Conservation (phyloP, 2,113 vertebrate species). For the Halichoeres trimaculatus region DNA sequence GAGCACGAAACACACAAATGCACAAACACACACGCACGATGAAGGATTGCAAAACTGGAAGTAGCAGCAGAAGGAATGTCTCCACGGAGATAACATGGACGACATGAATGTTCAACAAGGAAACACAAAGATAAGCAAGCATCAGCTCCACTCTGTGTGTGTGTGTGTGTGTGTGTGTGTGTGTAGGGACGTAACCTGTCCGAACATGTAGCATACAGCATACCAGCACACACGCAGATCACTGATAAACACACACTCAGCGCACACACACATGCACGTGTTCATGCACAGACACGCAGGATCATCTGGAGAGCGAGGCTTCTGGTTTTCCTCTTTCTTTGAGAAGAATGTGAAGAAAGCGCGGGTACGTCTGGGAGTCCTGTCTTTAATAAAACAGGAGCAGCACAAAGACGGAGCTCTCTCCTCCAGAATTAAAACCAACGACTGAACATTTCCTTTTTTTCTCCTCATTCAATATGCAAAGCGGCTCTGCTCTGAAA, state of each 20-base stretch:
- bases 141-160: conserved; percentile 15
- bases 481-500: conserved; percentile 36
- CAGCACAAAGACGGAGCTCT: conserved; percentile 2
- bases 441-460: conserved; percentile 13
- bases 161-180: conserved; percentile 27
- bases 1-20: conserved; percentile 44
- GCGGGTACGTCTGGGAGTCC: background rate
- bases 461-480: conserved; percentile 23
- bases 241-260: conserved; percentile 37
- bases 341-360: conserved; percentile 8
- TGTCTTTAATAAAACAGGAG: background rate
- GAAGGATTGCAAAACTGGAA: background rate
- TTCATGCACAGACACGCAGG: conserved; percentile 46
- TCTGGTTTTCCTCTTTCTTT: conserved; percentile 10
- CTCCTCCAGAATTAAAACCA: background rate
- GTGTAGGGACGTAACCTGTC: conserved; percentile 73
- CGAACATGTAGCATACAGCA: conserved; percentile 74
- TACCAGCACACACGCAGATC: conserved; percentile 63
- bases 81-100: conserved; percentile 18
- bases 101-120: conserved; percentile 8
- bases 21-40: background rate
- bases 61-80: conserved; percentile 21
- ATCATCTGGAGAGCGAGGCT: conserved; percentile 33
- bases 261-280: conserved; percentile 3
- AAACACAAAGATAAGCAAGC: background rate